Evolutionary conservation across 2,797 vertebrate genomes (phyloP).

Genomic region (Pantherophis vulpinus): DNA sequence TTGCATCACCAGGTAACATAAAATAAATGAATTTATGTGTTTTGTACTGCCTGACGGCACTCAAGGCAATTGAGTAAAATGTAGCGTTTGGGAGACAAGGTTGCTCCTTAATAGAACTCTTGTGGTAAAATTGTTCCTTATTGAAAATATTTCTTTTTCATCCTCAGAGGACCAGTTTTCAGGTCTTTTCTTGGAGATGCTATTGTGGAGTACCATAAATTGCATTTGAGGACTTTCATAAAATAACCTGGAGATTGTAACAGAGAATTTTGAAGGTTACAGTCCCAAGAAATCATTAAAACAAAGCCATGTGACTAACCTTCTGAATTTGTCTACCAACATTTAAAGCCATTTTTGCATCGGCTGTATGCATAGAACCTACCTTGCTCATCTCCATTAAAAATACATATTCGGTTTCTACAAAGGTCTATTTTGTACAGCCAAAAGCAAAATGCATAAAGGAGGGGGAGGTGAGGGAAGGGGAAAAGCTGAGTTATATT

Average conservation of each 20-base stretch:
- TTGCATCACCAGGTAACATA: conserved; percentile 81
- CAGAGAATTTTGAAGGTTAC: background rate
- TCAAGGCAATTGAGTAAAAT: background rate
- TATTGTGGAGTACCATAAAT: background rate
- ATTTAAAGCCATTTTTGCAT: background rate
- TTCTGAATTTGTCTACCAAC: background rate
- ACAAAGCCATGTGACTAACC: background rate
- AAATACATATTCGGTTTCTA: background rate
- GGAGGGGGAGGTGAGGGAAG: background rate
- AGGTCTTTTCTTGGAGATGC: background rate
- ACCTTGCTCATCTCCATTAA: background rate
- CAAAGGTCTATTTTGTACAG: background rate
- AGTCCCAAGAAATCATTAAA: background rate
- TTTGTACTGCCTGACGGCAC: background rate
- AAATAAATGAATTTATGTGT: background rate
- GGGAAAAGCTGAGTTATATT: background rate
- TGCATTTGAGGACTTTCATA: background rate
- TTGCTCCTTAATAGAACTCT: background rate
- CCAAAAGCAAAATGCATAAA: background rate
- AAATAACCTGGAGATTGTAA: background rate
- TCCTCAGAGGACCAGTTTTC: background rate
- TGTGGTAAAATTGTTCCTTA: background rate
- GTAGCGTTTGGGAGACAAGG: background rate
- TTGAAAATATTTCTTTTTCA: background rate
- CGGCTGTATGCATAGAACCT: background rate